Base-by-base conservation (phyloP, 2,888 invertebrate genomes). In the Pasiphila rectangulata region DNA sequence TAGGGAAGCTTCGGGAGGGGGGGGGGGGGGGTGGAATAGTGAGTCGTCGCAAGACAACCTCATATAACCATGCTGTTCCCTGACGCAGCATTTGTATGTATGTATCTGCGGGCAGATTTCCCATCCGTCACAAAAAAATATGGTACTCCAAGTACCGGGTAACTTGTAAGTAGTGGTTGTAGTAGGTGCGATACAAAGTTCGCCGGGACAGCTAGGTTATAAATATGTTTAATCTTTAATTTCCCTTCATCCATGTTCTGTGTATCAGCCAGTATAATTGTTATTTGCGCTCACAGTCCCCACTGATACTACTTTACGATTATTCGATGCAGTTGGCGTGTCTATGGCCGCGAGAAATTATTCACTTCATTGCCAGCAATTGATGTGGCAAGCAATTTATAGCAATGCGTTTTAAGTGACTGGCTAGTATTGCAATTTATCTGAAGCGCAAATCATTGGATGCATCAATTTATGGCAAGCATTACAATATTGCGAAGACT, bases 251-350 rank as follows among this genome's bases (percentile, higher is more conserved):
- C 12, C 35, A 36, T 4, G 21, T 21, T 17, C 24, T 9, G 17
- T 40, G 27, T 13, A 27, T 27, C 27, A 7, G 3, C 13, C 13
- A 6, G 13, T 27, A 27, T 38, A 44, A 46, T 51, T 20, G 43
- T 42, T 41, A 52, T 51, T 51, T 49, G 42, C 50, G 30, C 34
- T 52, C 39, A 45, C 46, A 38, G 32, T 45, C 39, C 36, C 13
- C 17, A 47, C 40, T 21, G 38, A 47, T 55, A 36, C 44, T 50
- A 46, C 36, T 47, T 53, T 56, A 53, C 37, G 50, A 53, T 50
- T 27, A 50, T 53, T 50, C 45, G 34, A 53, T 53, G 46, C 50
- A 36, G 34, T 27, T 39, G 34, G 38, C 40, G 40, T 36, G 30
- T 44, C 49, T 40, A 49, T 21, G 43, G 23, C 39, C 30, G 44